Conservation (phyloP, 2,797 vertebrate species). For the Lycodopsis pacificus region DNA sequence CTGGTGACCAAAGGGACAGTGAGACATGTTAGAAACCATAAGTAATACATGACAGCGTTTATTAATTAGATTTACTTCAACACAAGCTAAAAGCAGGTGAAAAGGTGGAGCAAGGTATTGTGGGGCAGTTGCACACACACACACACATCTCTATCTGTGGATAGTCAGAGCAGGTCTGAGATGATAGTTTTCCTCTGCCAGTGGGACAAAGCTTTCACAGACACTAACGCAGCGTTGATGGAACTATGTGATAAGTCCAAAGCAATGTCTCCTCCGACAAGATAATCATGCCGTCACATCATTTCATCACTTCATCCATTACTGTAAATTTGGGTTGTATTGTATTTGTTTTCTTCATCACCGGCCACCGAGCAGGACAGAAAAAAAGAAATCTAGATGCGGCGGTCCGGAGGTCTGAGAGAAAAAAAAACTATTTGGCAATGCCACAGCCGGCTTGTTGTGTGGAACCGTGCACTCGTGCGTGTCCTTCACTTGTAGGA, state of each 20-base stretch:
- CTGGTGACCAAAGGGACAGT: conserved; percentile 6
- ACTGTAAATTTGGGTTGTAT: conserved; percentile 4
- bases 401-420: conserved; percentile 35
- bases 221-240: neutral
- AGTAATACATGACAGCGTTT: neutral
- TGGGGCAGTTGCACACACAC: neutral
- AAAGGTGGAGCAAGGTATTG: neutral
- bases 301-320: conserved; percentile 9
- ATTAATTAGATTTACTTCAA: neutral
- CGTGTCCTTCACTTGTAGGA: conserved; percentile 50
- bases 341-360: neutral
- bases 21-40: neutral
- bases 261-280: conserved; percentile 11
- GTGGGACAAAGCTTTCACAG: conserved; percentile 3
- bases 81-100: neutral
- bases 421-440: conserved; percentile 30
- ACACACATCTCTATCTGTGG: no score
- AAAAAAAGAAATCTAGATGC: conserved; percentile 40
- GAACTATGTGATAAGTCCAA: neutral
- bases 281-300: conserved; percentile 10
- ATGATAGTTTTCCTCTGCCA: no score
- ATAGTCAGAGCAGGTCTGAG: neutral
- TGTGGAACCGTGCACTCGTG: conserved; percentile 48
- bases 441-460: conserved; percentile 45
- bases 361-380: conserved; percentile 21